A percentile compares a stretch with the other conserved stretches of the same genome.
Evolutionary conservation across 2,797 vertebrate species (phyloP).

Genomic region (Hydrophis major): DNA sequence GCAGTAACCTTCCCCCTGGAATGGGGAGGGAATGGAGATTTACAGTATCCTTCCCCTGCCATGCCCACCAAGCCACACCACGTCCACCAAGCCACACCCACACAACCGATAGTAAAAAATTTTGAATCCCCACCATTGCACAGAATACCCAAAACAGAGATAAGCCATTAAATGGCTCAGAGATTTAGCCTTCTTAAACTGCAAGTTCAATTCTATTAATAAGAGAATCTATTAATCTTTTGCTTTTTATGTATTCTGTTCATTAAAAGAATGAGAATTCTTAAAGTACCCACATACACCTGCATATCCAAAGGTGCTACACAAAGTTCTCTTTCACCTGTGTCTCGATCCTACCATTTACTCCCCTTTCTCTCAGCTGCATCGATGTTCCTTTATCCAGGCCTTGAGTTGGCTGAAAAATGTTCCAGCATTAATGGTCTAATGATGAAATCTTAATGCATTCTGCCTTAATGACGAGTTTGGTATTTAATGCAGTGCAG

Average conservation of each 20-base stretch:
- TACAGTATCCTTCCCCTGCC: too few relatives aligned
- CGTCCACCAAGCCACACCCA: too few relatives aligned
- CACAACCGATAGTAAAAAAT: too few relatives aligned
- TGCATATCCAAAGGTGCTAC: background rate
- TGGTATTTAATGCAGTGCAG: background rate
- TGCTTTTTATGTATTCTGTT: background rate
- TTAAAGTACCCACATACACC: background rate
- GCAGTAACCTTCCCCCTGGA: too few relatives aligned
- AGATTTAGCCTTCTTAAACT: background rate
- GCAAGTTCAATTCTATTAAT: background rate
- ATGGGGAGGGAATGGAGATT: too few relatives aligned
- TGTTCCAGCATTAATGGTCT: background rate
- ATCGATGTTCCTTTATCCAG: background rate
- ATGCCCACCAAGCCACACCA: too few relatives aligned
- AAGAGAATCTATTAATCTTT: background rate
- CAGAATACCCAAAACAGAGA: background rate
- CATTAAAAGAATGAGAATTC: background rate
- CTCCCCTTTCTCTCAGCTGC: background rate
- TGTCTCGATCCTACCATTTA: background rate
- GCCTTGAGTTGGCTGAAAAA: background rate
- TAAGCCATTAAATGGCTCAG: background rate
- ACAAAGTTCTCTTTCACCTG: background rate
- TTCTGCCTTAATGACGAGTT: background rate
- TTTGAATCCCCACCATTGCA: too few relatives aligned
- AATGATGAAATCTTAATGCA: background rate